Evolutionary conservation across 2,113 vertebrate genomes (phyloP), one percentile per base, ranked within the genome.

Genomic region (Saccopteryx leptura): DNA sequence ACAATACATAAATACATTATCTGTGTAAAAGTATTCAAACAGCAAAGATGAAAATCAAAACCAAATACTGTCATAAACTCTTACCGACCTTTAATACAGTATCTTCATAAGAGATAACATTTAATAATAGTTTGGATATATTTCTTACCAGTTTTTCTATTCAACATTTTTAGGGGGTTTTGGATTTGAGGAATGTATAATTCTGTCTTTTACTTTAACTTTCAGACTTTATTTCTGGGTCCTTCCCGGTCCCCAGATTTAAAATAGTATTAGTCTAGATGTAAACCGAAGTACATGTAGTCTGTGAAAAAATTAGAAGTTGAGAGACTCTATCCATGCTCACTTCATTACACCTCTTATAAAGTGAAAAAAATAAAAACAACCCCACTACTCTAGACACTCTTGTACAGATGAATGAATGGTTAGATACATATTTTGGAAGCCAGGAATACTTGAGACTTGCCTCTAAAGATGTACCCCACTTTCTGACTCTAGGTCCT

Each of bases 1-100:
- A 18, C 15, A 91, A 58, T 88, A 75, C 24, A 72, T 48, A 86
- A 91, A 82, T 52, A 39, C 2, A 54, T 88, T 78, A 33, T 71
- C 18, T 60, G 6, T 80, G 4, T 68, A 56, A 71, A 79, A 66
- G 0, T 76, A 76, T 90, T 75, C n/a, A 52, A 56, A 85, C 14
- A 60, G 14, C 15, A 80, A 78, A 96, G 56, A 52, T 74, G 7
- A 84, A 91, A 93, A 81, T 56, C 15, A 82, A 68, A 82, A 46
- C 39, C 17, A 76, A 60, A 13, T 66, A 31, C 5, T 58, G 6
- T 1, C 1, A 21, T 60, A 65, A 87, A 63, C 4, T 1, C 13
- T 54, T 46, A 7, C 0, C 1, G 65, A n/a, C 28, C 3, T 4
- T 69, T 76, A 7, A 71, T 9, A 92, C 18, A 63, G 19, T 71